Evolutionary conservation across 1,140 invertebrate species (phyloP), one percentile per base, ranked within the genome.

Genomic region (Diabrotica virgifera): DNA sequence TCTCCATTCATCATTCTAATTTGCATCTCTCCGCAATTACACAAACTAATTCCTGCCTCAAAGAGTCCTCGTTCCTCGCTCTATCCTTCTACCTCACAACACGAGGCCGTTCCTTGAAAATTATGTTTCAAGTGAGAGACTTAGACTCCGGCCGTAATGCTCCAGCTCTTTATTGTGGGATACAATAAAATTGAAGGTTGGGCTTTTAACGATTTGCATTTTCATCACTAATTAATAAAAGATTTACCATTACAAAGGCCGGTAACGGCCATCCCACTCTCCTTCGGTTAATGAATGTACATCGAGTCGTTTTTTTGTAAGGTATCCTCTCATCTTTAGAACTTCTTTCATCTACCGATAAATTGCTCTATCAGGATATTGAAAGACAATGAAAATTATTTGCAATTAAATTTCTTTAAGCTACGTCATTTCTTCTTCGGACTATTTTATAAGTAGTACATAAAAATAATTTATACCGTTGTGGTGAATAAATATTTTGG

Each of bases 201-300:
- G 35, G 56, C 36, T 14, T 46, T 14, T 8, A 5, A 12, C 38
- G 56, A 58, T 38, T 58, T 46, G 38, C 60, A 62, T 62, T 62
- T 54, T 53, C 60, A 62, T 62, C 60, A 38, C 51, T 62, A 62
- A 62, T 62, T 62, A 54, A 62, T 62, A 35, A 54, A 62, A 62
- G n/a, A 62, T 54, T 62, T 62, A 62, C 36, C 60, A 62, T 62
- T 36, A 62, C 60, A 62, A 62, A 62, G 60, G 52, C 60, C 51
- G n/a, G 13, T n/a, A 53, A 62, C 60, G 35, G 14, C 5, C 51
- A 54, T 37, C 14, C 12, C 54, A 54, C 11, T 52, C 60, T 62
- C 54, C 60, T 54, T 62, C 54, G 38, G 60, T 62, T 40, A 11
- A 13, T 12, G 7, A 14, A 24, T 24, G 24, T 24, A 24, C 24